Conservation (phyloP, 2,888 invertebrate genomes). For the Mythimna loreyi region DNA sequence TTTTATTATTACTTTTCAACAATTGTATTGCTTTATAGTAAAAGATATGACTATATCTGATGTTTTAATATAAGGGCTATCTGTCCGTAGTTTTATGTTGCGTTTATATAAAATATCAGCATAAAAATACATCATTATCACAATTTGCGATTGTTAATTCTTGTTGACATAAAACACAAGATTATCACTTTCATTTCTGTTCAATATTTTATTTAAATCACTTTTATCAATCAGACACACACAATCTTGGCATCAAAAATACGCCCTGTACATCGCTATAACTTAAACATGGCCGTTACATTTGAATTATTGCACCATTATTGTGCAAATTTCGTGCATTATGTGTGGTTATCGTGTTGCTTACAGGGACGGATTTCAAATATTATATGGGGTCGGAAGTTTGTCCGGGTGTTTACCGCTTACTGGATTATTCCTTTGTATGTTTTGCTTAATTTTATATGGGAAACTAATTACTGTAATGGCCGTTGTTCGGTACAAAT, state of each 20-base stretch:
- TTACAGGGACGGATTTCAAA: conserved; percentile 44
- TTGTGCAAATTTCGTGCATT: conserved; percentile 67
- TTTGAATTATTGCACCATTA: conserved; percentile 65
- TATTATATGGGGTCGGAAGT: conserved; percentile 32
- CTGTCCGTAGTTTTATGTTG: not conserved
- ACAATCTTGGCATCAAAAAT: conserved; percentile 6
- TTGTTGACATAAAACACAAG: not conserved
- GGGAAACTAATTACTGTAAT: conserved; percentile 15
- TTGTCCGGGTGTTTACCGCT: conserved; percentile 14
- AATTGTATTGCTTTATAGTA: not conserved
- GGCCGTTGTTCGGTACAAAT: not conserved
- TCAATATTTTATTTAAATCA: not conserved
- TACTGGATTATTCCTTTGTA: conserved; percentile 16
- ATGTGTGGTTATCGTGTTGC: conserved; percentile 58
- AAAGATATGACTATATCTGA: not conserved
- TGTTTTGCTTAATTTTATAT: conserved; percentile 22
- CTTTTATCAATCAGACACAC: not conserved
- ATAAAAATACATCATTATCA: too few species aligned
- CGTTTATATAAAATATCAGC: too few species aligned
- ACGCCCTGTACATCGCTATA: conserved; percentile 43
- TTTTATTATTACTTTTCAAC: not conserved
- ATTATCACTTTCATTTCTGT: not conserved
- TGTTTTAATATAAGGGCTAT: not conserved
- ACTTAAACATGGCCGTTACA: conserved; percentile 53
- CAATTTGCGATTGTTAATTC: not conserved